Percentiles rank a stretch among this genome's conserved stretches.
These are phyloP conservation scores for Thereuonema tuberculata DNA, from an alignment of 1,140 invertebrate species.

Conservation along the genomic window DNA sequence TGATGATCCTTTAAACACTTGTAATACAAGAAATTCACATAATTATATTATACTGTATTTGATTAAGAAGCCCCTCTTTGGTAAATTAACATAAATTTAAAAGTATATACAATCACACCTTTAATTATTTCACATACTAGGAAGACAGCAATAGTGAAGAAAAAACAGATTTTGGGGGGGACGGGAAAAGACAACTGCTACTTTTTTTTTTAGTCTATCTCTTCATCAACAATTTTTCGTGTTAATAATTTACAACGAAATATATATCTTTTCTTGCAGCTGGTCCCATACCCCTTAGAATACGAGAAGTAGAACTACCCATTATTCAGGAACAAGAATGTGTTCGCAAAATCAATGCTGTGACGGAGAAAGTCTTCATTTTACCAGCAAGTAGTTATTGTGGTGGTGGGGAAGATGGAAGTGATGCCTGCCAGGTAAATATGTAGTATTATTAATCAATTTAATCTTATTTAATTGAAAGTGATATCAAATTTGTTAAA, in stretches of 20 bases:
- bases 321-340: conserved; percentile 86
- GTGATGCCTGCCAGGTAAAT: conserved; percentile 79
- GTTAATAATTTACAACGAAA: no score
- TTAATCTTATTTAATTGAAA: background rate
- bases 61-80: no score
- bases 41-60: background rate
- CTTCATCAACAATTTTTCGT: no score
- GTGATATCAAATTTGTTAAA: no score
- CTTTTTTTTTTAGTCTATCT: no score
- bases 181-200: no score
- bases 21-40: background rate
- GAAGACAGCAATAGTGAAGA: no score
- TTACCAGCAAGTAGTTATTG: conserved; percentile 83
- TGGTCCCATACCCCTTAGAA: conserved; percentile 73
- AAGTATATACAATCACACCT: no score
- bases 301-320: conserved; percentile 78
- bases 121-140: no score
- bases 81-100: no score
- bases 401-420: conserved; percentile 78
- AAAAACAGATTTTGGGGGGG: no score
- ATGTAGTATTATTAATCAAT: background rate
- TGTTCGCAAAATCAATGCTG: conserved; percentile 78
- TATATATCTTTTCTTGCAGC: conserved; percentile 39
- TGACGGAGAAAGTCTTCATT: conserved; percentile 86
- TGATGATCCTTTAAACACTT: no score